Evolutionary conservation across 2,888 invertebrate species (phyloP).

Genomic region (Phaedon cochleariae): DNA sequence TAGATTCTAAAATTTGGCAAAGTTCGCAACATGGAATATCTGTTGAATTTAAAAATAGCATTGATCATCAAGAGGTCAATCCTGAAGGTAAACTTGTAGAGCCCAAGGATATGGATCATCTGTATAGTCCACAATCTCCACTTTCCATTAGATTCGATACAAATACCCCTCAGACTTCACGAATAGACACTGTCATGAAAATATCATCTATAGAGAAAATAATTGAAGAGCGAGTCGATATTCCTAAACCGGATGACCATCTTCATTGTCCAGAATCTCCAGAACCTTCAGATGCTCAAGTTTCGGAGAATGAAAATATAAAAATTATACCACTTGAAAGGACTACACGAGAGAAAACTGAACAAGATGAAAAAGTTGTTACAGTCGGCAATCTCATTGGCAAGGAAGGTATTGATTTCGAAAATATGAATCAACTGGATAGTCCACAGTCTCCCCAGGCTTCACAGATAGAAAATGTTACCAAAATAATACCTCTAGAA

Average conservation of each 20-base stretch:
- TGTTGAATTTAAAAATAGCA: too few relatives aligned
- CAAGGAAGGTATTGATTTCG: too few relatives aligned
- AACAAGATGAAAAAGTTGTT: too few relatives aligned
- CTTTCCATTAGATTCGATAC: too few relatives aligned
- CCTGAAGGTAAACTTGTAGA: too few relatives aligned
- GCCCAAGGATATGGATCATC: too few relatives aligned
- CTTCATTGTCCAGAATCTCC: neutral
- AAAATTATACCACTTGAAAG: conserved; percentile 7
- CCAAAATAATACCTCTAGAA: conserved; percentile 38
- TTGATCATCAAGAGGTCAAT: too few relatives aligned
- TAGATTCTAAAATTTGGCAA: too few relatives aligned
- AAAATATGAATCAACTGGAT: too few relatives aligned
- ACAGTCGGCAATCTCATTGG: too few relatives aligned
- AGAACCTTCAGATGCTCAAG: neutral
- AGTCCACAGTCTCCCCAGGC: conserved; percentile 9
- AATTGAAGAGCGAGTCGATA: neutral
- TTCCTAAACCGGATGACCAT: neutral
- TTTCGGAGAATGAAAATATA: neutral
- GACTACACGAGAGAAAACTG: too few relatives aligned
- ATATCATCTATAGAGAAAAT: conserved; percentile 38
- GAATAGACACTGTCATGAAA: conserved; percentile 7
- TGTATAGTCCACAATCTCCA: conserved; percentile 13
- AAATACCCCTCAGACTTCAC: neutral
- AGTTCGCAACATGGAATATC: too few relatives aligned
- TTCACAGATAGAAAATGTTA: neutral